phyloP scores from a whole-genome alignment of 2,797 vertebrate species.

The Poecilia picta region DNA sequence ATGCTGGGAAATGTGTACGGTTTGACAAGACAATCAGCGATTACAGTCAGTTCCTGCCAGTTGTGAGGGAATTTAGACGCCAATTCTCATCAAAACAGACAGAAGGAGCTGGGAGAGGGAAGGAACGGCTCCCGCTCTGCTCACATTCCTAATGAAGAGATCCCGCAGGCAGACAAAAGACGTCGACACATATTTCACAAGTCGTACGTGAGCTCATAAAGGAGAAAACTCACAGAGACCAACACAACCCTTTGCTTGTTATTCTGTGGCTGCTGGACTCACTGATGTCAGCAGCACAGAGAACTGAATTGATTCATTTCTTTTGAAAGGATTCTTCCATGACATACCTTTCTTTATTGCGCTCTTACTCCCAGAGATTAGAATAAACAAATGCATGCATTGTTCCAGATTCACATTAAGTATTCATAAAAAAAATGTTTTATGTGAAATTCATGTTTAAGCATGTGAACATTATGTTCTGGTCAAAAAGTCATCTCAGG shows the following conservation, averaged over 20 bases:
- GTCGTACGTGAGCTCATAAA: neutral
- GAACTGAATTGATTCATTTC: neutral
- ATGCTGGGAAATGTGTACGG: constrained; percentile 36
- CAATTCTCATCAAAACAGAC: constrained; percentile 27
- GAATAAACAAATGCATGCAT: neutral
- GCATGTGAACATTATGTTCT: neutral
- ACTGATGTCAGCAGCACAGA: neutral
- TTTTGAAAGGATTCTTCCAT: neutral
- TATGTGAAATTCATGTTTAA: neutral
- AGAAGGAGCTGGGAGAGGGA: neutral
- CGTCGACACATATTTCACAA: neutral
- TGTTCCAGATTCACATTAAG: neutral
- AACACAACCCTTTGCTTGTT: neutral
- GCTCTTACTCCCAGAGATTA: neutral
- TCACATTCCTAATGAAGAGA: constrained; percentile 1
- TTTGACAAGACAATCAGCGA: constrained; percentile 35
- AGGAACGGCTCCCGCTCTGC: neutral
- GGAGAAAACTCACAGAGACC: neutral
- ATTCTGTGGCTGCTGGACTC: neutral
- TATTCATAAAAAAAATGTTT: neutral
- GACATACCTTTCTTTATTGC: neutral
- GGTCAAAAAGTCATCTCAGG: neutral
- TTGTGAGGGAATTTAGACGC: constrained; percentile 16
- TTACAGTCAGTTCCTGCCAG: constrained; percentile 34
- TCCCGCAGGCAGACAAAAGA: neutral